Percentiles rank a stretch among this genome's conserved stretches.
Conservation (phyloP, 2,797 vertebrate genomes). For the Pachyuromys duprasi region DNA sequence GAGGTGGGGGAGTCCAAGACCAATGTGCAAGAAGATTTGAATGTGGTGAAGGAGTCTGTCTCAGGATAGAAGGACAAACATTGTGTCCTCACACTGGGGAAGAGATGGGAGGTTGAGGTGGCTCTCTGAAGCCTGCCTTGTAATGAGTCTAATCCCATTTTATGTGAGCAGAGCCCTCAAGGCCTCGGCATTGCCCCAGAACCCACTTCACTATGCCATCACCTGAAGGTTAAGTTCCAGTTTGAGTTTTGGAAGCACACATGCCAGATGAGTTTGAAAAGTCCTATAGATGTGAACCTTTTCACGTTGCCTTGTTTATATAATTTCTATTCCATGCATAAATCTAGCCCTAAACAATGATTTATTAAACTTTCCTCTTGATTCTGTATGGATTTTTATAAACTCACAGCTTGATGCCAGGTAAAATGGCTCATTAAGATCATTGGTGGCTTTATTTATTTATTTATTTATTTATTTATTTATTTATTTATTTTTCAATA, state of each 20-base stretch:
- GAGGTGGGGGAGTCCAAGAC: no score
- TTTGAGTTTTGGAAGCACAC: not conserved
- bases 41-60: not conserved
- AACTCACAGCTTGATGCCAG: conserved; percentile 26
- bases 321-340: conserved; percentile 10
- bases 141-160: not conserved
- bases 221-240: not conserved
- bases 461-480: not conserved
- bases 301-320: not conserved
- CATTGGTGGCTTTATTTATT: not conserved
- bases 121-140: not conserved
- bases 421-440: conserved; percentile 39
- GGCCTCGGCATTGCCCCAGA: not conserved
- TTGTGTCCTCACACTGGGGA: not conserved
- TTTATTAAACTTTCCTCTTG: conserved; percentile 39
- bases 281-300: not conserved
- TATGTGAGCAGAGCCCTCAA: not conserved
- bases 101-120: not conserved
- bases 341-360: conserved; percentile 34
- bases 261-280: conserved; percentile 18
- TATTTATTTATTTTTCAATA: not conserved
- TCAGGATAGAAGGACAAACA: no score
- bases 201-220: not conserved
- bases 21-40: not conserved
- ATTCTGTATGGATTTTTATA: conserved; percentile 22